Conservation (phyloP, 2,888 invertebrate genomes). For the Ophion slaviceki region DNA sequence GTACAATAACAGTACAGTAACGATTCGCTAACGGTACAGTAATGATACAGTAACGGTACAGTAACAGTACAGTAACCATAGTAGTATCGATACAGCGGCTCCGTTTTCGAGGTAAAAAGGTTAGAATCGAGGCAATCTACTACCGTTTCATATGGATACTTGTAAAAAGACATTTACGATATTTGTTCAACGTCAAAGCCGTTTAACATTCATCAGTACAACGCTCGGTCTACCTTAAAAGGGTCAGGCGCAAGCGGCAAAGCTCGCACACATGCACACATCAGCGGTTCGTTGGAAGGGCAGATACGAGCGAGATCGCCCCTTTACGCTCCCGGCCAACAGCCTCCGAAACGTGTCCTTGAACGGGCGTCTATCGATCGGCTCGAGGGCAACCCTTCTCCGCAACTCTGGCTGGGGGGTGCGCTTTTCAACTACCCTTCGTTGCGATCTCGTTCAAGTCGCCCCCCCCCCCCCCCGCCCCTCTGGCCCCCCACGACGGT, state of each 20-base stretch:
- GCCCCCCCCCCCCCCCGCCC: constrained; percentile 26
- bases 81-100: no score
- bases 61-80: no score
- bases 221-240: no score
- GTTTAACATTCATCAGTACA: neutral
- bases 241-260: neutral
- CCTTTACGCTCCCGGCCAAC: constrained; percentile 19
- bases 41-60: no score
- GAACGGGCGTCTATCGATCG: constrained; percentile 68
- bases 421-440: constrained; percentile 59
- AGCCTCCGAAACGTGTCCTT: constrained; percentile 66
- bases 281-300: constrained; percentile 47
- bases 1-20: no score
- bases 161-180: no score
- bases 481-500: neutral
- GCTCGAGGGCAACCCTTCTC: constrained; percentile 65
- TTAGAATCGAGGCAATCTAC: no score
- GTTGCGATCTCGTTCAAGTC: constrained; percentile 53
- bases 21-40: no score
- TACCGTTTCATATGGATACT: no score
- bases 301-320: constrained; percentile 43
- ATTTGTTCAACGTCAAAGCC: no score
- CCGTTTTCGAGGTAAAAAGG: no score
- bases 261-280: constrained; percentile 42
- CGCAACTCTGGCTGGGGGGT: constrained; percentile 56